These are phyloP conservation scores for Syrmaticus mikado DNA, from an alignment of 2,113 vertebrate species.

Conservation along the genomic window DNA sequence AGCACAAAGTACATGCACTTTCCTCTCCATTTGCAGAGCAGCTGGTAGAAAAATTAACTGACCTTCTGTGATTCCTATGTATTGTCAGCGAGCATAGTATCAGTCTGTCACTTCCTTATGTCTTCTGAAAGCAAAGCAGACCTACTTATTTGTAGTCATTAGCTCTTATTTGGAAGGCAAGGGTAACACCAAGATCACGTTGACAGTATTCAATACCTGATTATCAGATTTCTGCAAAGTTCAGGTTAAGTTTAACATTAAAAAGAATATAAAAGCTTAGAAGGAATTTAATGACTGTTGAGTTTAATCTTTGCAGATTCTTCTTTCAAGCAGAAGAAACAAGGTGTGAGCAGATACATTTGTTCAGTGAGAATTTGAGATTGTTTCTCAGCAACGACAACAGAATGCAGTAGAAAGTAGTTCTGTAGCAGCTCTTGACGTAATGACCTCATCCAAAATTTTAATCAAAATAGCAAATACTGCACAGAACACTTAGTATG, in stretches of 20 bases:
- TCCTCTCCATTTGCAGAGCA: slow-evolving; percentile 10
- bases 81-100: not conserved
- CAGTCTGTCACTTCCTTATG: not conserved
- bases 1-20: not conserved
- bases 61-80: slow-evolving; percentile 29
- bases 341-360: not conserved
- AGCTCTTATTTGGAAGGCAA: not conserved
- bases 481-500: not conserved
- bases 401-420: not conserved
- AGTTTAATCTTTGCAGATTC: not conserved
- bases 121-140: slow-evolving; percentile 2
- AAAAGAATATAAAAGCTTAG: not conserved
- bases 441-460: not conserved
- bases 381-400: not conserved
- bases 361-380: not conserved
- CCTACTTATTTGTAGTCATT: not conserved
- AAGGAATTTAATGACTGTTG: not conserved
- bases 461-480: not conserved
- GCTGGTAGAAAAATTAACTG: slow-evolving; percentile 42
- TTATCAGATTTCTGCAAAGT: not conserved
- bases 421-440: not conserved
- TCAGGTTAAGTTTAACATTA: not conserved
- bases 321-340: slow-evolving; percentile 8
- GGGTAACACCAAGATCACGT: not conserved
- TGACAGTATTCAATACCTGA: not conserved